Evolutionary conservation across 2,888 invertebrate genomes (phyloP).

Genomic region (Cheilosia vernalis): DNA sequence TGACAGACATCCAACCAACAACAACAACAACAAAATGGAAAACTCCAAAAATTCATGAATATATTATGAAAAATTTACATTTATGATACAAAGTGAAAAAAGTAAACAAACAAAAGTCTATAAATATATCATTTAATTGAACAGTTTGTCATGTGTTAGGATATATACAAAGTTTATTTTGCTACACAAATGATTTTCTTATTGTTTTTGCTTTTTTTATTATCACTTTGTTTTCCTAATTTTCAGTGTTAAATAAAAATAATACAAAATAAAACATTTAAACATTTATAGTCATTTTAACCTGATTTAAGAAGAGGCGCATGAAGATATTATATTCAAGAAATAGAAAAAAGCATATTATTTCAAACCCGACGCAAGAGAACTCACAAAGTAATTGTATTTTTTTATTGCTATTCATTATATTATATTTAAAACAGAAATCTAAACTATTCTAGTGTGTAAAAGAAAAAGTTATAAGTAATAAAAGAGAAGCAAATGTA

Average conservation of each 20-base stretch:
- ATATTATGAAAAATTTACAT: slow-evolving; percentile 57
- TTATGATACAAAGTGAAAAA: slow-evolving; percentile 26
- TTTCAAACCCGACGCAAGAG: slow-evolving; percentile 67
- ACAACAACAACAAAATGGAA: slow-evolving; percentile 6
- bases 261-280: slow-evolving; percentile 29
- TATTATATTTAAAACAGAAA: slow-evolving; percentile 43
- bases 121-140: slow-evolving; percentile 61
- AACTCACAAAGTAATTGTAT: slow-evolving; percentile 74
- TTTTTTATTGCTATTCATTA: slow-evolving; percentile 70
- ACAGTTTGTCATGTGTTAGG: slow-evolving; percentile 71
- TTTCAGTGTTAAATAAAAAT: slow-evolving; percentile 60
- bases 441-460: slow-evolving; percentile 70
- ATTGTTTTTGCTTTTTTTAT: slow-evolving; percentile 26
- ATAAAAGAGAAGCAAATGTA: slow-evolving; percentile 38
- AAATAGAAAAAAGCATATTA: slow-evolving; percentile 33
- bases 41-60: slow-evolving; percentile 38
- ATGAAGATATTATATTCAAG: slow-evolving; percentile 60
- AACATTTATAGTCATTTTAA: slow-evolving; percentile 54
- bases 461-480: slow-evolving; percentile 54
- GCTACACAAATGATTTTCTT: slow-evolving; percentile 55
- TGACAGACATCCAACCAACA: slow-evolving; percentile 45
- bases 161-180: slow-evolving; percentile 71
- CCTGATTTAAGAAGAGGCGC: slow-evolving; percentile 46
- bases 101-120: slow-evolving; percentile 10
- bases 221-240: slow-evolving; percentile 36